Percentiles rank a stretch among this genome's conserved stretches.
phyloP scores from a whole-genome alignment of 92 coral and sea anemone species.

The Epizoanthus illoricatus region DNA sequence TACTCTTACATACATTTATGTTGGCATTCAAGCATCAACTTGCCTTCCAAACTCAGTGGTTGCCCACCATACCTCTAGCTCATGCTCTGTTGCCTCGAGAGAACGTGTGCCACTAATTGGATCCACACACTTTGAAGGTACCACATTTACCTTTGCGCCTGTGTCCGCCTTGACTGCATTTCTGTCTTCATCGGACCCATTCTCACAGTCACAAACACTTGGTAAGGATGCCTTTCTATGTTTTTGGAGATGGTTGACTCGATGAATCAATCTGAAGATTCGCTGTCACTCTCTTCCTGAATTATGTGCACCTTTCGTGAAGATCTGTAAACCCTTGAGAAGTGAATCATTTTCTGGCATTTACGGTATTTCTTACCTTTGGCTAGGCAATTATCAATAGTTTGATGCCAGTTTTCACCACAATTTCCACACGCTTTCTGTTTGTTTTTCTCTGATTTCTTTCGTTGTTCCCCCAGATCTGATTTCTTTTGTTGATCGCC shows the following conservation, averaged over 20 bases:
- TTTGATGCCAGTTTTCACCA: too few species aligned
- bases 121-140: conserved; percentile 8
- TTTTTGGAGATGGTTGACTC: not conserved
- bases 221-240: not conserved
- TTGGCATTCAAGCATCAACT: not conserved
- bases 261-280: too few species aligned
- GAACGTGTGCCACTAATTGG: not conserved
- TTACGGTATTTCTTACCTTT: not conserved
- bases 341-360: not conserved
- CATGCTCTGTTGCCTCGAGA: not conserved
- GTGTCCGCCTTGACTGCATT: conserved; percentile 6
- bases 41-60: not conserved
- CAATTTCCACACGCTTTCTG: too few species aligned
- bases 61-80: not conserved
- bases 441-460: too few species aligned
- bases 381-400: too few species aligned
- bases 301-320: too few species aligned
- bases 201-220: conserved; percentile 7
- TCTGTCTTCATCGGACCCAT: not conserved
- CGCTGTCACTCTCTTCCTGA: too few species aligned
- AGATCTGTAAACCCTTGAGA: not conserved
- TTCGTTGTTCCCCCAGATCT: too few species aligned
- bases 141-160: conserved; percentile 17
- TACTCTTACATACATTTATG: conserved; percentile 17
- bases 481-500: too few species aligned